These are phyloP conservation scores for Phaethon lepturus DNA, from an alignment of 2,113 vertebrate species.

Conservation along the genomic window DNA sequence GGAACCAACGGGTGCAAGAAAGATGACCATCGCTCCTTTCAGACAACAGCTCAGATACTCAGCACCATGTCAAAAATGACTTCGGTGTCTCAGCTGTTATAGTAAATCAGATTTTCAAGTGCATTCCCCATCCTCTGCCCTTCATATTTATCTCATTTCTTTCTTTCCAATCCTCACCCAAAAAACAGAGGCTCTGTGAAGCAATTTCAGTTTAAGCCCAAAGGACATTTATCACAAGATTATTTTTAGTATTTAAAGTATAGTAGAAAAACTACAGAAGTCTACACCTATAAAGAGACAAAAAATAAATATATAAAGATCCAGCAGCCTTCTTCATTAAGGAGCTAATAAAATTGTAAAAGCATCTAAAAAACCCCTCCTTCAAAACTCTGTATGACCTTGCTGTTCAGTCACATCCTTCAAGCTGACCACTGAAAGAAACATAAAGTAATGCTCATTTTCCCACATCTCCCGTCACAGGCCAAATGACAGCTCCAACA, in stretches of 20 bases:
- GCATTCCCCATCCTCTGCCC: background rate
- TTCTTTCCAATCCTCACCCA: background rate
- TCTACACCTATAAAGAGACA: background rate
- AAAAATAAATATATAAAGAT: background rate
- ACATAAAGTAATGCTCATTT: background rate
- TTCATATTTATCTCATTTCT: background rate
- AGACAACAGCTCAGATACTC: background rate
- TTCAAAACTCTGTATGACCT: background rate
- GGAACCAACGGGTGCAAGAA: background rate
- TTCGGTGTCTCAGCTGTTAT: background rate
- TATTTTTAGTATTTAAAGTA: background rate
- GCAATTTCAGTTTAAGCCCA: background rate
- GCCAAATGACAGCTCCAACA: background rate
- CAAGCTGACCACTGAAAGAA: background rate
- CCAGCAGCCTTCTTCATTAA: background rate
- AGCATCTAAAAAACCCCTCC: background rate
- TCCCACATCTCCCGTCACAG: background rate
- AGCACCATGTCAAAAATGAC: background rate
- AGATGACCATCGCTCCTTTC: background rate
- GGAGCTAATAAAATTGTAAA: background rate
- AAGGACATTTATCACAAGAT: background rate
- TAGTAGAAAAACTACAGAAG: background rate
- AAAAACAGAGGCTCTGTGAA: background rate
- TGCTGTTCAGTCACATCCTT: background rate
- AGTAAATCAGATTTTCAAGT: background rate